Evolutionary conservation across 2,113 vertebrate genomes (phyloP).

Genomic region (Zeus faber): DNA sequence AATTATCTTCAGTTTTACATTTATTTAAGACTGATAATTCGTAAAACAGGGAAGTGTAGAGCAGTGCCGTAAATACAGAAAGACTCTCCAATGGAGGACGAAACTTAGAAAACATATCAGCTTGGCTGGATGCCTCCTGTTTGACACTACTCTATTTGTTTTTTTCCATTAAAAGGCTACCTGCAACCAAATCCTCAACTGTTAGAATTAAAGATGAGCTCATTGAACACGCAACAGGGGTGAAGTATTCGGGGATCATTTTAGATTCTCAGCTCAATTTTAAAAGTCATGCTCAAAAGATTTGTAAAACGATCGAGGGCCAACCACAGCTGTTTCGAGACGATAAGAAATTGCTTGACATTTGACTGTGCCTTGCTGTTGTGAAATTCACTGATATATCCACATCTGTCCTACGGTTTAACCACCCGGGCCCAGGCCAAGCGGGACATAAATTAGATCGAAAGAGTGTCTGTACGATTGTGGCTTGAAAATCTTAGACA

Average conservation of each 20-base stretch:
- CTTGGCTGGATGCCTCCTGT: constrained; percentile 2
- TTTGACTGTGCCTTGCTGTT: constrained; percentile 8
- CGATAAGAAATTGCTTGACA: constrained; percentile 2
- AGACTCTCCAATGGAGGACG: too few relatives aligned
- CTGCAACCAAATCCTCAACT: neutral
- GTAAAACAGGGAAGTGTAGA: too few relatives aligned
- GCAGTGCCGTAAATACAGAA: too few relatives aligned
- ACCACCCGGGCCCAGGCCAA: neutral
- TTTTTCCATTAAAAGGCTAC: constrained; percentile 6
- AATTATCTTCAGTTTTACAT: too few relatives aligned
- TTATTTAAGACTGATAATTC: too few relatives aligned
- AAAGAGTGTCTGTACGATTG: neutral
- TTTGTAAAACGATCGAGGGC: neutral
- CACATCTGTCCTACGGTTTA: neutral
- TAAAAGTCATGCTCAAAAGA: neutral
- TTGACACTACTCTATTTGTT: constrained; percentile 1
- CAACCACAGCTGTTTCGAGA: neutral
- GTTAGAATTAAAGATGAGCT: neutral
- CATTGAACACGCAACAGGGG: constrained; percentile 1
- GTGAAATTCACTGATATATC: neutral
- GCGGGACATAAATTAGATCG: neutral
- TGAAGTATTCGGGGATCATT: neutral
- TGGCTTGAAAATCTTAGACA: neutral
- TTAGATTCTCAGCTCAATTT: neutral
- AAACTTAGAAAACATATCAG: neutral